These are phyloP conservation scores for Pogonus chalceus DNA, from an alignment of 1,140 invertebrate species.

Conservation along the genomic window DNA sequence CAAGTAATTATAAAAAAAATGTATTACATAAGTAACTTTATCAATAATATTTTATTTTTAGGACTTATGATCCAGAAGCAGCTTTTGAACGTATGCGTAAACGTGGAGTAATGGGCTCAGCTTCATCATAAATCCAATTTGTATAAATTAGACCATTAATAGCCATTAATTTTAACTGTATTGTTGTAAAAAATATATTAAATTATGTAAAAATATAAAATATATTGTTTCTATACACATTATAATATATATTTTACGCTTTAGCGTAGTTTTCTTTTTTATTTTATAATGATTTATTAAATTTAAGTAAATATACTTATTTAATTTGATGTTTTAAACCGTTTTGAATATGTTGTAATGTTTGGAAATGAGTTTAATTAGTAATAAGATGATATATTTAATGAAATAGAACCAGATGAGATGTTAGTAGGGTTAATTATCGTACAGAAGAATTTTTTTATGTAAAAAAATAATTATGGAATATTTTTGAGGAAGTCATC, in stretches of 20 bases:
- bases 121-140: not conserved
- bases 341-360: too few relatives aligned
- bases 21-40: not conserved
- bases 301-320: not conserved
- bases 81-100: constrained; percentile 1
- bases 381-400: too few relatives aligned
- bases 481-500: not conserved
- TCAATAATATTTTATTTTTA: not conserved
- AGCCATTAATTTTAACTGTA: too few relatives aligned
- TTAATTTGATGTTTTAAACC: not conserved
- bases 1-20: constrained; percentile 38
- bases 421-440: too few relatives aligned
- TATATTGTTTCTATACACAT: not conserved
- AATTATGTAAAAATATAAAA: not conserved
- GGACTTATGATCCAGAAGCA: not conserved
- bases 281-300: not conserved
- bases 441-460: too few relatives aligned
- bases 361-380: too few relatives aligned
- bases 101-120: not conserved
- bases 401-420: too few relatives aligned
- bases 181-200: too few relatives aligned
- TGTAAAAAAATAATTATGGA: not conserved
- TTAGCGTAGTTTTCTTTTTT: too few relatives aligned
- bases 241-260: not conserved
- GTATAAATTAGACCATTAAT: too few relatives aligned